Percentiles rank a stretch among this genome's conserved stretches.
Evolutionary conservation across 2,888 invertebrate genomes (phyloP).

Genomic region (Lepidonotus clava): DNA sequence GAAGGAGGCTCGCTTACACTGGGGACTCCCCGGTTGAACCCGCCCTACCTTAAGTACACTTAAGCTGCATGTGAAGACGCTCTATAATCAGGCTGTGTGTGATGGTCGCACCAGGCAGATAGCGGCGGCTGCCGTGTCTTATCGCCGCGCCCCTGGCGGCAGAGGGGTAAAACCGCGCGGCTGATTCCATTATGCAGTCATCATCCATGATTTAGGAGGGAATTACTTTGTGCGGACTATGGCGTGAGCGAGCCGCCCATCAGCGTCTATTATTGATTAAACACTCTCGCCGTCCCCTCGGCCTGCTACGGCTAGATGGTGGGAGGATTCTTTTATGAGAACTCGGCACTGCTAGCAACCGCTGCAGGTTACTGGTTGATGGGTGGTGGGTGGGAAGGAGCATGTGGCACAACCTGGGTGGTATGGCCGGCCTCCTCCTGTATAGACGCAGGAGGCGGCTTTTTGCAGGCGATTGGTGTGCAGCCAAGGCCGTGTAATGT

Average conservation of each 20-base stretch:
- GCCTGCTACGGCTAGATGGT: conserved; percentile 4
- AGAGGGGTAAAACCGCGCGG: neutral
- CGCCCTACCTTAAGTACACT: neutral
- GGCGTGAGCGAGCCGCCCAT: neutral
- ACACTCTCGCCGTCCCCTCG: neutral
- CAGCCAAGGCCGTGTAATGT: too few relatives aligned
- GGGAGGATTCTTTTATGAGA: neutral
- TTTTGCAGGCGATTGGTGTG: too few relatives aligned
- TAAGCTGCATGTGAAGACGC: neutral
- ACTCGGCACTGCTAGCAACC: neutral
- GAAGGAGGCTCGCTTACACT: neutral
- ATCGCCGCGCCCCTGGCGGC: neutral
- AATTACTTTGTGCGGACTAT: neutral
- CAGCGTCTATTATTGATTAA: conserved; percentile 34
- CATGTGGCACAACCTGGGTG: too few relatives aligned
- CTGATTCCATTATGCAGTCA: conserved; percentile 46
- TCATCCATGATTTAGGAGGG: conserved; percentile 48
- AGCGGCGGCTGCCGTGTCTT: neutral
- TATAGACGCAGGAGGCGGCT: too few relatives aligned
- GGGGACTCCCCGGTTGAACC: neutral
- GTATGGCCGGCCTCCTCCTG: too few relatives aligned
- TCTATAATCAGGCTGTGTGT: neutral
- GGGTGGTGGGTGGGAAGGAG: neutral
- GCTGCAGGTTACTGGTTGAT: neutral
- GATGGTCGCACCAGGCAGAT: neutral